These are phyloP conservation scores for Antechinus stuartii DNA, from an alignment of 2,113 vertebrate genomes.

Conservation along the genomic window DNA sequence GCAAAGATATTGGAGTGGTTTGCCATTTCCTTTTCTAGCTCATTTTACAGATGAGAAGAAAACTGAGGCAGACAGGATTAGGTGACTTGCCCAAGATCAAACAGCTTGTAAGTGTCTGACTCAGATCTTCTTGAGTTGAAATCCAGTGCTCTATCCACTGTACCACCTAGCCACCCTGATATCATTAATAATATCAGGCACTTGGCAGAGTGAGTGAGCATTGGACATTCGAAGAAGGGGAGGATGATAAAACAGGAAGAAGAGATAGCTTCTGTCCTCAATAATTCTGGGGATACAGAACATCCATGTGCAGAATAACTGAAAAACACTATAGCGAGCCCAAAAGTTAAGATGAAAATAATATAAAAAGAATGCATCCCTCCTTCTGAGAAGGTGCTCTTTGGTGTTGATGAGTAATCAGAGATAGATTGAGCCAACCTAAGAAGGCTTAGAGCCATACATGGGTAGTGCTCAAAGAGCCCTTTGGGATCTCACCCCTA, in stretches of 20 bases:
- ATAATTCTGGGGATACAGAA: background rate
- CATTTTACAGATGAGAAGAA: background rate
- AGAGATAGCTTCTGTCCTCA: background rate
- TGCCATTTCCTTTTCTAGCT: background rate
- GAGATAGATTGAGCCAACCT: fast-evolving
- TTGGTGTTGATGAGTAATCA: background rate
- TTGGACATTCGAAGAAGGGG: background rate
- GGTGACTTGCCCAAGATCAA: background rate
- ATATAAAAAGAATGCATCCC: background rate
- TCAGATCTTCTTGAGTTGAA: background rate
- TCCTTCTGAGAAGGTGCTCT: background rate
- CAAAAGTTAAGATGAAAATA: background rate
- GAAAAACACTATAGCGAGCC: background rate
- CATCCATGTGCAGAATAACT: background rate
- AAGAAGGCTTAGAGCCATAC: background rate
- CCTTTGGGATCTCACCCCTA: background rate
- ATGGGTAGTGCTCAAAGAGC: background rate
- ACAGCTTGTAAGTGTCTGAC: background rate
- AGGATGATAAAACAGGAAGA: background rate
- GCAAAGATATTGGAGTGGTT: background rate
- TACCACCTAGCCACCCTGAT: background rate
- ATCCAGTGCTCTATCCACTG: background rate
- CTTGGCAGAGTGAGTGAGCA: background rate
- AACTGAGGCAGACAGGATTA: background rate
- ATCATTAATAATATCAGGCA: background rate